A percentile compares a stretch with the other conserved stretches of the same genome.
These are phyloP conservation scores for Lepus americanus DNA, from an alignment of 2,113 vertebrate genomes.

Conservation along the genomic window DNA sequence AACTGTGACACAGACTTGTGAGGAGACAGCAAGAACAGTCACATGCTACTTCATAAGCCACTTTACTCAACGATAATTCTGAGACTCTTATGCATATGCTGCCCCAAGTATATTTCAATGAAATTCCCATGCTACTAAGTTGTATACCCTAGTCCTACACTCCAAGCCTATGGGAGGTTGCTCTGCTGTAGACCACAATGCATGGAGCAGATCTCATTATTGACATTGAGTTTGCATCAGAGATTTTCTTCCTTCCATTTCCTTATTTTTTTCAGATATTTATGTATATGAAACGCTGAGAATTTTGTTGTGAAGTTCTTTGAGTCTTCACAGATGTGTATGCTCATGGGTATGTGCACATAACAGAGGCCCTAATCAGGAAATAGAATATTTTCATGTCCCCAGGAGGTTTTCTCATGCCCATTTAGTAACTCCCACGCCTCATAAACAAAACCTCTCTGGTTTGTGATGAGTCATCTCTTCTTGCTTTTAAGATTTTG, in stretches of 20 bases:
- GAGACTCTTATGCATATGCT: background rate
- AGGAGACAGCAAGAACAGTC: accelerated
- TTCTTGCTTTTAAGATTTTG: background rate
- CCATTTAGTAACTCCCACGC: background rate
- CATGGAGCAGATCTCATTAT: background rate
- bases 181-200: background rate
- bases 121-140: background rate
- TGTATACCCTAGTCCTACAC: too few species aligned
- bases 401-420: background rate
- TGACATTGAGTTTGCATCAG: background rate
- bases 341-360: background rate
- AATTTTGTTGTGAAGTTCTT: background rate
- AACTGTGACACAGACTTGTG: background rate
- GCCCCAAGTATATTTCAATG: background rate
- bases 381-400: background rate
- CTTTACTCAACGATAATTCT: background rate
- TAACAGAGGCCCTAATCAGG: background rate
- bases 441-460: background rate
- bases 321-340: background rate
- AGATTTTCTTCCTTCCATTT: background rate
- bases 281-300: background rate
- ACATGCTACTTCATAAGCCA: background rate
- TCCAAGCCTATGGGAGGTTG: background rate
- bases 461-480: background rate
- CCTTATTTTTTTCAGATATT: background rate